Evolutionary conservation across 1,140 invertebrate species (phyloP).

Genomic region (Heliconius congener): DNA sequence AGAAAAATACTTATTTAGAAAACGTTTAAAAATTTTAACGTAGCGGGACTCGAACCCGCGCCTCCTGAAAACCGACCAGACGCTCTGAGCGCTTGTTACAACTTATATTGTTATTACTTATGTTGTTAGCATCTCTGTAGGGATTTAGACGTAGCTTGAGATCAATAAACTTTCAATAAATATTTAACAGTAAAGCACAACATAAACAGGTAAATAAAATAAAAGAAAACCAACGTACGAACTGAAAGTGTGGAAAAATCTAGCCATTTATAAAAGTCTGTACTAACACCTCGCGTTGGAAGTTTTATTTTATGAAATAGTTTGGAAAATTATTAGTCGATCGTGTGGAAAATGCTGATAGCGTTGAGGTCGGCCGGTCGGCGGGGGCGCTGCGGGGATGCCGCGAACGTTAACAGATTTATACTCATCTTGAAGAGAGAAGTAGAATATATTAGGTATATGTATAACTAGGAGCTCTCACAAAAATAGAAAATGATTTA

Average conservation of each 20-base stretch:
- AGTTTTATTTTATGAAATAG: neutral
- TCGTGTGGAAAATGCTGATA: constrained; percentile 1
- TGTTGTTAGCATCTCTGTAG: too few species aligned
- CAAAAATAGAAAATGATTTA: too few species aligned
- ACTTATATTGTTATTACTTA: too few species aligned
- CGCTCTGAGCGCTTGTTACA: too few species aligned
- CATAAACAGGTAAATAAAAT: neutral
- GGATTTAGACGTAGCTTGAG: too few species aligned
- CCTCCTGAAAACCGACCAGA: too few species aligned
- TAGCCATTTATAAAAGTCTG: neutral
- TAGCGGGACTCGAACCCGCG: too few species aligned
- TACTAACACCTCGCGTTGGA: neutral
- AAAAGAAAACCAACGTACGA: neutral
- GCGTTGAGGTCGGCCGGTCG: neutral
- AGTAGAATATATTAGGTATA: too few species aligned
- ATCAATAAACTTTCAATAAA: neutral
- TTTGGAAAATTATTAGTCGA: neutral
- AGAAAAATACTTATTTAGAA: too few species aligned
- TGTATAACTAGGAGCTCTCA: too few species aligned
- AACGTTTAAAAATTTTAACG: too few species aligned
- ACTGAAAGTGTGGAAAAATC: neutral
- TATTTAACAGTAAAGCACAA: neutral
- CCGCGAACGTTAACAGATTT: neutral
- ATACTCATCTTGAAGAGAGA: neutral
- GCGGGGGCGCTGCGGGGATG: neutral